These are phyloP conservation scores for Urosaurus nigricauda DNA, from an alignment of 2,797 vertebrate genomes.

Conservation along the genomic window DNA sequence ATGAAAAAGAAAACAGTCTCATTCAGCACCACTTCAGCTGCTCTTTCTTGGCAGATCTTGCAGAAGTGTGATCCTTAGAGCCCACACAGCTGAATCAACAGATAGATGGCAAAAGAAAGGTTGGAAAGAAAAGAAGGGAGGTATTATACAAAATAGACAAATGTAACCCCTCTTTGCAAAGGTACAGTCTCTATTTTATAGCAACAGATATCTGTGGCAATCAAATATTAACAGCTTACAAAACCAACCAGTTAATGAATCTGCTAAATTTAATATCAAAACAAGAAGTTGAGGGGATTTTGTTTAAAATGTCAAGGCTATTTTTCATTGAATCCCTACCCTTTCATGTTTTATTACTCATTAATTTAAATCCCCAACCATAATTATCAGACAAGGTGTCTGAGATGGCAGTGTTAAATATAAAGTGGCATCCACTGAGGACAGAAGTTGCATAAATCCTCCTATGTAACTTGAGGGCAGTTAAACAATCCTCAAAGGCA, in stretches of 20 bases:
- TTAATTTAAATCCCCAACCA: neutral
- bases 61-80: slow-evolving; percentile 57
- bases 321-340: neutral
- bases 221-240: slow-evolving; percentile 44
- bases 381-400: slow-evolving; percentile 5
- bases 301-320: slow-evolving; percentile 8
- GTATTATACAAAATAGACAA: neutral
- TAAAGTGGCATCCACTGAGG: no score
- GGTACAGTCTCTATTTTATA: slow-evolving; percentile 20
- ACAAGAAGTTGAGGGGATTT: neutral
- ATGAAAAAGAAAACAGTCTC: slow-evolving; percentile 62
- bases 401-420: no score
- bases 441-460: no score
- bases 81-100: slow-evolving; percentile 68
- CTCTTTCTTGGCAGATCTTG: slow-evolving; percentile 63
- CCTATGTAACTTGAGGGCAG: no score
- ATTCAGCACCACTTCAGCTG: slow-evolving; percentile 50
- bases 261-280: slow-evolving; percentile 2
- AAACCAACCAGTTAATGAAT: slow-evolving; percentile 2
- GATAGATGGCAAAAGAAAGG: slow-evolving; percentile 28
- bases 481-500: no score
- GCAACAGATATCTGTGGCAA: slow-evolving; percentile 39
- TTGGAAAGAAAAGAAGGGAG: slow-evolving; percentile 8
- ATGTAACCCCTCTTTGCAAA: slow-evolving; percentile 18
- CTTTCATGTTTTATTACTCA: slow-evolving; percentile 13